Conservation (phyloP, 1,140 invertebrate genomes). For the Drosophila ohnishii region DNA sequence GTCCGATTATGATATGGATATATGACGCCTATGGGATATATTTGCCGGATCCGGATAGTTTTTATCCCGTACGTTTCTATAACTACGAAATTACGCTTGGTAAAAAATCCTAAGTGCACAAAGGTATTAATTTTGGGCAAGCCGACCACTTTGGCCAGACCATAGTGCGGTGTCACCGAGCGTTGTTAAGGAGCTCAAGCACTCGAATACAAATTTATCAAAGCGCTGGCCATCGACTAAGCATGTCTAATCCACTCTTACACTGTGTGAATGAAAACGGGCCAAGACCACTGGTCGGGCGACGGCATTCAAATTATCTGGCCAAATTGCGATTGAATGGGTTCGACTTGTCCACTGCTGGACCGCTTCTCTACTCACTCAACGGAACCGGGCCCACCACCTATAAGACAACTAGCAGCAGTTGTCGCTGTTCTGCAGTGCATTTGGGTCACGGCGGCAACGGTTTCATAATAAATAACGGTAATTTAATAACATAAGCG, state of each 20-base stretch:
- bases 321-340: constrained; percentile 36
- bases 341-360: constrained; percentile 33
- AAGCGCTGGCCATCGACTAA: constrained; percentile 56
- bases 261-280: constrained; percentile 39
- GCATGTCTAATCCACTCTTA: constrained; percentile 53
- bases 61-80: not conserved
- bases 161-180: constrained; percentile 46
- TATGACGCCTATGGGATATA: too few species aligned
- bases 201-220: constrained; percentile 59
- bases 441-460: constrained; percentile 72
- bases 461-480: constrained; percentile 80
- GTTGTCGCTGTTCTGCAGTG: constrained; percentile 57
- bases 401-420: constrained; percentile 10
- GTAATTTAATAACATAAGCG: constrained; percentile 75
- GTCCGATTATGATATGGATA: too few species aligned
- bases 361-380: constrained; percentile 35
- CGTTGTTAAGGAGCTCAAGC: constrained; percentile 1
- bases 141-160: not conserved
- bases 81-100: not conserved
- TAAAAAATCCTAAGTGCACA: not conserved
- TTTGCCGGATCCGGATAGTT: too few species aligned
- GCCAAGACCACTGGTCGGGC: constrained; percentile 53
- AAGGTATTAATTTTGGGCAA: not conserved
- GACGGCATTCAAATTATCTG: constrained; percentile 63
- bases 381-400: constrained; percentile 28